These are phyloP conservation scores for Menura novaehollandiae DNA, from an alignment of 2,113 vertebrate genomes.

Conservation along the genomic window DNA sequence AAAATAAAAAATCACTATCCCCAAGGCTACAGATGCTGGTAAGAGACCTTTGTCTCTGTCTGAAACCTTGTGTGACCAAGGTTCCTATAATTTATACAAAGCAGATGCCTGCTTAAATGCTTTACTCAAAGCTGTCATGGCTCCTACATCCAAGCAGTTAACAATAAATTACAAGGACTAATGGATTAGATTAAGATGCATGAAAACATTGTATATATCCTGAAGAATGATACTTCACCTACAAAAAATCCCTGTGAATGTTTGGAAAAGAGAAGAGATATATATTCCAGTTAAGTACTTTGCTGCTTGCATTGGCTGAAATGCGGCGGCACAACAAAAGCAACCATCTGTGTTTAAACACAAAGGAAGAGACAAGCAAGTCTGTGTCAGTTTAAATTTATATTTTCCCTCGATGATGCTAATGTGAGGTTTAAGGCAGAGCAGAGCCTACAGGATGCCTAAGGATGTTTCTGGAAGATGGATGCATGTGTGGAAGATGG, in stretches of 20 bases:
- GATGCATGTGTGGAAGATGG: background rate
- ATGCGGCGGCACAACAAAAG: conserved; percentile 14
- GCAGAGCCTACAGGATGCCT: background rate
- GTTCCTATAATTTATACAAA: conserved; percentile 36
- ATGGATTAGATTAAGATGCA: conserved; percentile 44
- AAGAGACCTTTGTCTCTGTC: conserved; percentile 14
- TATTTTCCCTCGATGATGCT: background rate
- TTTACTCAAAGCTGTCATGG: conserved; percentile 35
- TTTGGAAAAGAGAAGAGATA: background rate
- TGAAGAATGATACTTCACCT: conserved; percentile 14
- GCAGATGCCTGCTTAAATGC: conserved; percentile 45
- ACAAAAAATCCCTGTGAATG: background rate
- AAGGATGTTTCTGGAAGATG: background rate
- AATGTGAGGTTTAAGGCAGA: conserved; percentile 1
- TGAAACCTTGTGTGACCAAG: conserved; percentile 9
- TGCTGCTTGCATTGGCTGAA: conserved; percentile 17
- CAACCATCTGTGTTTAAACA: conserved; percentile 55
- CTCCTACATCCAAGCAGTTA: conserved; percentile 15
- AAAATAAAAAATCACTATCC: background rate
- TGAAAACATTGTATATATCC: conserved; percentile 5
- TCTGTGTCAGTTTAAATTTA: conserved; percentile 35
- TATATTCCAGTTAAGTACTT: conserved; percentile 1
- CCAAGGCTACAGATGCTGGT: background rate
- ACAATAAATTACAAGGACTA: conserved; percentile 45
- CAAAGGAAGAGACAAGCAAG: conserved; percentile 42